Evolutionary conservation across 2,113 vertebrate genomes (phyloP).

Genomic region (Anhinga rufa): DNA sequence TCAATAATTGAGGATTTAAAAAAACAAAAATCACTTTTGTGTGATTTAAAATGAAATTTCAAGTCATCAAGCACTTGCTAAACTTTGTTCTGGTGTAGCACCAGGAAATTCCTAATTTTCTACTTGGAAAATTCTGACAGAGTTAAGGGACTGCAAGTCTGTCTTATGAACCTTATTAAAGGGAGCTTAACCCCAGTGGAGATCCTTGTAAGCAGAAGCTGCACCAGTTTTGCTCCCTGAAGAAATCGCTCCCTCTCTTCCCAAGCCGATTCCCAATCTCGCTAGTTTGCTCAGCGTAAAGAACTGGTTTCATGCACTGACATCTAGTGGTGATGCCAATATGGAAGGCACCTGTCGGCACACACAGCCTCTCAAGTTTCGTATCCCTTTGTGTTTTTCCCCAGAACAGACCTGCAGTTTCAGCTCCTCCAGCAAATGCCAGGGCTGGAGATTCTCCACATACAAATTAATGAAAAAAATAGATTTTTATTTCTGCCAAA

Average conservation of each 20-base stretch:
- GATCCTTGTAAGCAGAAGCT: neutral
- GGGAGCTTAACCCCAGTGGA: neutral
- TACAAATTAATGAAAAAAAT: neutral
- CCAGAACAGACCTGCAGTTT: too few relatives aligned
- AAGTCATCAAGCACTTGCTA: neutral
- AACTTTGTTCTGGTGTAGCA: neutral
- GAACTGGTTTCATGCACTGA: constrained; percentile 41
- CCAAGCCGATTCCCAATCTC: accelerated
- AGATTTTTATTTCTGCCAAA: neutral
- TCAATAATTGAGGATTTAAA: neutral
- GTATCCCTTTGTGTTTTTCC: too few relatives aligned
- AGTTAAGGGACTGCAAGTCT: neutral
- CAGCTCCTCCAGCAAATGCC: too few relatives aligned
- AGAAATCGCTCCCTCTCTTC: neutral
- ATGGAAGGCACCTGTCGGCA: accelerated
- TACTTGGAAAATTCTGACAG: neutral
- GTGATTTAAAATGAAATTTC: neutral
- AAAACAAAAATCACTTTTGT: neutral
- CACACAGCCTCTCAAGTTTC: accelerated
- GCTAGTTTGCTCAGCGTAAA: neutral
- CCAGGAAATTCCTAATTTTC: neutral
- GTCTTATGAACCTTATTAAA: neutral
- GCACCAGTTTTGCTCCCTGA: neutral
- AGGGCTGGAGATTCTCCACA: too few relatives aligned
- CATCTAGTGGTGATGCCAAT: constrained; percentile 39